A percentile compares a stretch with the other conserved stretches of the same genome.
phyloP scores from a whole-genome alignment of 1,140 invertebrate species.

The Oedothorax gibbosus region DNA sequence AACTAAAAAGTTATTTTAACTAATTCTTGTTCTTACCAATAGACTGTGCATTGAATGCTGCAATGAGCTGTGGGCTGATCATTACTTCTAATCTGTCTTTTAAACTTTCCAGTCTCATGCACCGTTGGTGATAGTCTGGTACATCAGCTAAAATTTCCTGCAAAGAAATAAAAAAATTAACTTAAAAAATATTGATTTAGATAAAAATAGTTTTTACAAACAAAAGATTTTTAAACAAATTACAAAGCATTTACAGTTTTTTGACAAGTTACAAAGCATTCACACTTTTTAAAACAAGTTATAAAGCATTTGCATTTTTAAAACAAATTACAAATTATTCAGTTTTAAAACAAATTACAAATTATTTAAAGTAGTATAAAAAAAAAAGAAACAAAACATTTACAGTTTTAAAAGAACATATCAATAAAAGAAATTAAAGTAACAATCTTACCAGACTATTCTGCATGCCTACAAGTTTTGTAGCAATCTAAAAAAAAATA shows the following conservation, averaged over 20 bases:
- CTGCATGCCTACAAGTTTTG: slow-evolving; percentile 83
- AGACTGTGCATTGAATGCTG: slow-evolving; percentile 80
- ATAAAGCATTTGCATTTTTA: too few species aligned
- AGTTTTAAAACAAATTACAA: too few species aligned
- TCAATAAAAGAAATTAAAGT: background rate
- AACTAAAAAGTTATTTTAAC: too few species aligned
- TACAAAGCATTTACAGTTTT: too few species aligned
- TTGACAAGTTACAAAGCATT: background rate
- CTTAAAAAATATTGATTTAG: background rate
- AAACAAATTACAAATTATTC: too few species aligned
- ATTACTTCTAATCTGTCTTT: slow-evolving; percentile 92
- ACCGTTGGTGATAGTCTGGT: slow-evolving; percentile 84
- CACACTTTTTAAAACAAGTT: too few species aligned
- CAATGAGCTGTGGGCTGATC: slow-evolving; percentile 84
- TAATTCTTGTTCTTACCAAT: slow-evolving; percentile 72
- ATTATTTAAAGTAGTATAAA: background rate
- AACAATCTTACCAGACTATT: slow-evolving; percentile 76
- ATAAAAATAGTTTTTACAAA: background rate
- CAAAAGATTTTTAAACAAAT: too few species aligned
- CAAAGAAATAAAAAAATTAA: slow-evolving; percentile 42
- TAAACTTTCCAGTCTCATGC: slow-evolving; percentile 85
- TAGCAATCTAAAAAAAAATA: slow-evolving; percentile 72
- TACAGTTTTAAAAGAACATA: background rate
- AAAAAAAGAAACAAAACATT: background rate
- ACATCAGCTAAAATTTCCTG: slow-evolving; percentile 82